These are phyloP conservation scores for Coregonus clupeaformis DNA, from an alignment of 2,113 vertebrate species.

Conservation along the genomic window DNA sequence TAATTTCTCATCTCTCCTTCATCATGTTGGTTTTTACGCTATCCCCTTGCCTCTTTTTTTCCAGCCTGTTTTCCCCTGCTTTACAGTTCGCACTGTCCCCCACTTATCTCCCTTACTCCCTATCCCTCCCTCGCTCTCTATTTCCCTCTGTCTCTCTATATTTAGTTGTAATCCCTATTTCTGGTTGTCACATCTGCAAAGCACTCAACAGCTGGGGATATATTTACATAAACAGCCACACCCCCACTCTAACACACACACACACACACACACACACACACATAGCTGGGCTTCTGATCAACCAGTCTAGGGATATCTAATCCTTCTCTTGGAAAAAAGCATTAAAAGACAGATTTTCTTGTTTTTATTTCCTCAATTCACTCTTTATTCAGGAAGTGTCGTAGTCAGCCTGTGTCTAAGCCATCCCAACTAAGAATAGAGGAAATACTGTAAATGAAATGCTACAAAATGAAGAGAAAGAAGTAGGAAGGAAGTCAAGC, in stretches of 20 bases:
- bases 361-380: background rate
- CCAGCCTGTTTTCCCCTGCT: conserved; percentile 23
- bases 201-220: conserved; percentile 68
- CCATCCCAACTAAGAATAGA: background rate
- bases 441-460: background rate
- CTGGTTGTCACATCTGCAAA: conserved; percentile 63
- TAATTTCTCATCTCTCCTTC: conserved; percentile 23
- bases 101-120: conserved; percentile 16
- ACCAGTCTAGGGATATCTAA: conserved; percentile 46
- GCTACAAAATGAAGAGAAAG: too few species aligned
- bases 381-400: background rate
- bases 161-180: conserved; percentile 69
- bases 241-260: conserved; percentile 5
- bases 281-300: too few species aligned
- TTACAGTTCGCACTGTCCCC: background rate
- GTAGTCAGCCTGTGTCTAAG: background rate
- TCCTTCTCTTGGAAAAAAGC: conserved; percentile 35
- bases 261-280: conserved; percentile 1
- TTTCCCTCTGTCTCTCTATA: conserved; percentile 57
- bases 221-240: conserved; percentile 47
- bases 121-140: conserved; percentile 27
- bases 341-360: conserved; percentile 25
- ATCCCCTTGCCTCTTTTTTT: conserved; percentile 13
- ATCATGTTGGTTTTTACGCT: conserved; percentile 29
- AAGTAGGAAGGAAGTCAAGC: too few species aligned